Evolutionary conservation across 2,797 vertebrate genomes (phyloP).

Genomic region (Masticophis lateralis): DNA sequence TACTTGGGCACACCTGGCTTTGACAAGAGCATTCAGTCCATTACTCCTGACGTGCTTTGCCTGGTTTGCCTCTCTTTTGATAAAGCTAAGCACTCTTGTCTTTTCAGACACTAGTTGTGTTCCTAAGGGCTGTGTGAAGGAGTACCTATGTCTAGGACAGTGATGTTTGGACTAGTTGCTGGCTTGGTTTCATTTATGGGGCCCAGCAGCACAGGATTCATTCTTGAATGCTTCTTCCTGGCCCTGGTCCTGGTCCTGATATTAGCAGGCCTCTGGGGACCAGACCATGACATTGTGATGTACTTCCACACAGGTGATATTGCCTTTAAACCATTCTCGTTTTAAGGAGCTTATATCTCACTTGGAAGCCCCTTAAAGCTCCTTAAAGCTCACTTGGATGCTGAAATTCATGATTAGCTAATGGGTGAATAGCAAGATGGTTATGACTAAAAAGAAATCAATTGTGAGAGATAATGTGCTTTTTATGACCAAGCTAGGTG

Average conservation of each 20-base stretch:
- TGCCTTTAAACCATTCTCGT: not conserved
- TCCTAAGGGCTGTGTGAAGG: not conserved
- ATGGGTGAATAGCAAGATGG: not conserved
- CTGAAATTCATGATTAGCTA: not conserved
- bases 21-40: not conserved
- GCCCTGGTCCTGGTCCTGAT: not conserved
- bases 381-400: not conserved
- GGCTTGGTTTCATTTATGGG: not conserved
- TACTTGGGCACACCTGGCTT: not conserved
- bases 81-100: not conserved
- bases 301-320: not conserved
- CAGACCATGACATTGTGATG: not conserved
- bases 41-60: not conserved
- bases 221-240: not conserved
- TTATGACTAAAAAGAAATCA: not conserved
- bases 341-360: not conserved
- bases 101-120: not conserved
- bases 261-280: not conserved
- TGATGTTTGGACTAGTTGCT: not conserved
- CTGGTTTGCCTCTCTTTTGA: not conserved
- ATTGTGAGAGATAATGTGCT: not conserved
- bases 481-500: not conserved
- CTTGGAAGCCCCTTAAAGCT: not conserved
- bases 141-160: not conserved
- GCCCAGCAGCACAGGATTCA: not conserved